Base-by-base conservation (phyloP, 2,888 invertebrate genomes). In the Yponomeuta sedellus region DNA sequence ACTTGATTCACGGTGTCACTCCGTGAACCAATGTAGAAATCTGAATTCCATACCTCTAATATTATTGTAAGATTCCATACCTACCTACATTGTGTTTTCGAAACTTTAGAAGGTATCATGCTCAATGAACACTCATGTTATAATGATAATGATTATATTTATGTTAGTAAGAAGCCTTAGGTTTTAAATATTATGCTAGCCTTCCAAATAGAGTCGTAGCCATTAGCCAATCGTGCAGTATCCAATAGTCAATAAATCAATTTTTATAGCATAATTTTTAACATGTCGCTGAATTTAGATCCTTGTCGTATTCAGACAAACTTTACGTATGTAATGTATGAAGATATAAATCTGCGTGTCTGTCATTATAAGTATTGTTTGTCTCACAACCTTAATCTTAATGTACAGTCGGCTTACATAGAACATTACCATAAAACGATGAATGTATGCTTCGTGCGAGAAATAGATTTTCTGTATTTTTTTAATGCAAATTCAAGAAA, bases 121-220 rank as follows among this genome's bases (percentile, higher is more conserved):
- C 59, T 59, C 59, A 59, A 59, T n/a, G 25, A 59, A 20, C 59
- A 59, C 59, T 22, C 25, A 10, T 11, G 12, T 59, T 12, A 19
- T n/a, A n/a, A n/a, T n/a, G n/a, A n/a, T n/a, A n/a, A n/a, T n/a
- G 1, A 3, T 22, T 19, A 20, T 19, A 20, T 59, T 20, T 10
- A 25, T 59, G 1, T 59, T 59, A 52, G 5, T 12, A 22, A 25
- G 28, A 61, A 61, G 28, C 34, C 59, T 28, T 61, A 58, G 20
- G 25, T 34, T 16, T 16, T 61, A 61, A 61, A 16, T n/a, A 10
- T 20, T 34, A 28, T 61, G 61, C 61, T 61, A 61, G 61, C 61
- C 34, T 61, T 61, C 61, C 61, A 61, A 61, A 61, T 61, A 61
- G 28, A 61, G 58, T 28, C 16, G 44, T 52, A 52, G 44, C 19